Evolutionary conservation across 2,113 vertebrate species (phyloP), one percentile per base, ranked within the genome.

Genomic region (Salvelinus fontinalis): DNA sequence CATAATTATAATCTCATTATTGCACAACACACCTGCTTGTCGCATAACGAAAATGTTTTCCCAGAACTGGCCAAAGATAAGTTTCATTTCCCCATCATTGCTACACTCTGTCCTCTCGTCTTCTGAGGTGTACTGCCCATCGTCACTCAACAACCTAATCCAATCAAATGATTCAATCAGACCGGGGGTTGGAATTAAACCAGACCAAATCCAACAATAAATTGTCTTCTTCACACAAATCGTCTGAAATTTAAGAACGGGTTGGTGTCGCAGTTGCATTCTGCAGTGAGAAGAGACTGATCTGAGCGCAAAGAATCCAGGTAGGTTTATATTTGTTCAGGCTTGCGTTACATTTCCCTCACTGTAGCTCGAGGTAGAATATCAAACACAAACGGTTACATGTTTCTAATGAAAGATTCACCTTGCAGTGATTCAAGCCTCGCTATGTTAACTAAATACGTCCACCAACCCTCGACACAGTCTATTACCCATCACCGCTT

Each of bases 161-260:
- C 85, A 88, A 88, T 87, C 4, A 67, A 0, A 78, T 20, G 14
- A 3, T 3, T 0, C 71, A 71, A 16, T 18, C 12, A 13, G 22
- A 0, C 0, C 14, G 31, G 3, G 5, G 85, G 85, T 75, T 80
- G 85, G 22, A 0, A 54, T 1, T 65, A 44, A 44, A 3, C 4
- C 18, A 20, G 54, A 18, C 4, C 3, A 57, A 14, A 57, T 16
- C 16, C 5, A 16, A 31, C 14, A 18, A 29, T 16, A 67, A 27
- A 67, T 27, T 16, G 11, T 1, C 27, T 16, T 22, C 14, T 5
- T 27, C 65, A 6, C 13, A 31, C 24, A 16, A 5, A 16, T 31
- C 14, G 1, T 16, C 14, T 13, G 64, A 27, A 27, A 18, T 4
- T 34, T 34, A 34, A 34, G 34, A 34, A 7, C 51, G 1, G 13